phyloP scores from a whole-genome alignment of 2,797 vertebrate species.

The Spinus pinus region DNA sequence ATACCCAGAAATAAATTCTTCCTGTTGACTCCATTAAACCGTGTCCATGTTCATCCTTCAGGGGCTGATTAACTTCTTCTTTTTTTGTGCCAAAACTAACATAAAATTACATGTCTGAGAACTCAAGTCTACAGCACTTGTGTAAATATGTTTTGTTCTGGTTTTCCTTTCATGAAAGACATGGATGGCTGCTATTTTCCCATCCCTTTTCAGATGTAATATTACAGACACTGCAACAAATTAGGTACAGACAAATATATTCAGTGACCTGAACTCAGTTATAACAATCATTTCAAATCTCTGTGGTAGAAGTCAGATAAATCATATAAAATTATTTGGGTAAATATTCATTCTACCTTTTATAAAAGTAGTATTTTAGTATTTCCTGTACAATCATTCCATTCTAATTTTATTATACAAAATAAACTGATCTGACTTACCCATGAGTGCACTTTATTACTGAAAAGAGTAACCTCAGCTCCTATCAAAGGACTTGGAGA shows the following conservation, averaged over 20 bases:
- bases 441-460: slow-evolving; percentile 54
- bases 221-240: not conserved
- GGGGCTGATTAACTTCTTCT: slow-evolving; percentile 2
- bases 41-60: slow-evolving; percentile 1
- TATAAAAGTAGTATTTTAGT: not conserved
- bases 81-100: slow-evolving; percentile 4
- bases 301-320: not conserved
- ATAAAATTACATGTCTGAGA: not conserved
- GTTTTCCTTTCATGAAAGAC: not conserved
- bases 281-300: not conserved
- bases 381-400: not conserved
- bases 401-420: not conserved
- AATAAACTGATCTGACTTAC: slow-evolving; percentile 57
- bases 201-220: not conserved
- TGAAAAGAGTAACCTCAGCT: slow-evolving; percentile 70
- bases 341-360: not conserved
- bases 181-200: not conserved
- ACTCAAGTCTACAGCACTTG: not conserved
- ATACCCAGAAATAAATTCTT: slow-evolving; percentile 17
- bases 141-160: not conserved
- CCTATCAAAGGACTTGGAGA: slow-evolving; percentile 63
- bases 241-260: not conserved
- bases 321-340: not conserved
- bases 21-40: slow-evolving; percentile 2
- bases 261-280: not conserved